Percentiles rank a stretch among this genome's conserved stretches.
Evolutionary conservation across 2,888 invertebrate species (phyloP).

Genomic region (Pantelozetes paolii): DNA sequence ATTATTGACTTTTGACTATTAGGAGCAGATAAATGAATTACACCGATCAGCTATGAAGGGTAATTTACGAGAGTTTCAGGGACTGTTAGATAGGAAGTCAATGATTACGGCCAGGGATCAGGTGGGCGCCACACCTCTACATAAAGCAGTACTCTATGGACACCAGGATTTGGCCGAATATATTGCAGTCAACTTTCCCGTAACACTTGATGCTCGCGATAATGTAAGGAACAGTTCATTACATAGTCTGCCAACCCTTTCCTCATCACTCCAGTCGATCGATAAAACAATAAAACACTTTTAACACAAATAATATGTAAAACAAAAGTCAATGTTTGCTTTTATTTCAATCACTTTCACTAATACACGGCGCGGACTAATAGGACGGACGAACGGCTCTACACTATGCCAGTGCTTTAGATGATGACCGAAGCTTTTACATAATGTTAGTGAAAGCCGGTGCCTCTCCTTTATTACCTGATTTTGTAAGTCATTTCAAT

Average conservation of each 20-base stretch:
- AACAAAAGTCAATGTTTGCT: constrained; percentile 15
- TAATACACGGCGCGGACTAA: background rate
- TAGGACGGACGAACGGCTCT: constrained; percentile 66
- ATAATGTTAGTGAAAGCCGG: constrained; percentile 61
- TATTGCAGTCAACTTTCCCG: constrained; percentile 52
- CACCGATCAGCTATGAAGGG: constrained; percentile 54
- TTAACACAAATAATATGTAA: background rate
- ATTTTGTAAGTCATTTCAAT: constrained; percentile 57
- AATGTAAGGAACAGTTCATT: no score
- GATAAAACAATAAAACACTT: background rate
- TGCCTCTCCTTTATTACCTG: constrained; percentile 61
- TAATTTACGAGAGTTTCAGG: constrained; percentile 55
- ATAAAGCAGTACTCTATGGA: constrained; percentile 52
- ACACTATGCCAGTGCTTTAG: constrained; percentile 64
- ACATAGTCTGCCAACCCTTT: background rate
- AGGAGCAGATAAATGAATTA: constrained; percentile 53
- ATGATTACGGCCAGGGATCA: constrained; percentile 53
- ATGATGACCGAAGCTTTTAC: constrained; percentile 61
- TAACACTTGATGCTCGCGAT: constrained; percentile 53
- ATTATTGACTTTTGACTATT: no score
- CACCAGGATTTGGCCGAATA: constrained; percentile 53
- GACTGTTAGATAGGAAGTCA: constrained; percentile 57
- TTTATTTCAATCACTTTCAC: background rate
- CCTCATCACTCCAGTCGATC: no score
- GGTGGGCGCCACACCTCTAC: constrained; percentile 50